Evolutionary conservation across 2,113 vertebrate genomes (phyloP).

Genomic region (Polypterus senegalus): DNA sequence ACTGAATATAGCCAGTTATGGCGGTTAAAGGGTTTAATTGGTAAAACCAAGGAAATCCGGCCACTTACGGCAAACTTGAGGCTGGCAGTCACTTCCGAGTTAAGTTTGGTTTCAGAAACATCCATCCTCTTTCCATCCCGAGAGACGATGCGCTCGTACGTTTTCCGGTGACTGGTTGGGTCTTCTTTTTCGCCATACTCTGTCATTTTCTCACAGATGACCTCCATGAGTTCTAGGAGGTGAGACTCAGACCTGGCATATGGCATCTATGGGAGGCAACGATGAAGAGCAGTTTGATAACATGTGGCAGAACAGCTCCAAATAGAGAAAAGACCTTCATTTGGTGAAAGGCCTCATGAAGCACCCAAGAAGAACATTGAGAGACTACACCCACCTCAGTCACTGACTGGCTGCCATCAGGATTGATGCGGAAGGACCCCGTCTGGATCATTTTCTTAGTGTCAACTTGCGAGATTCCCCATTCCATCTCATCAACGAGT

Average conservation of each 20-base stretch:
- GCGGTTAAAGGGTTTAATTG: too few species aligned
- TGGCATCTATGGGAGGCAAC: constrained; percentile 51
- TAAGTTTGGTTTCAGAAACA: constrained; percentile 61
- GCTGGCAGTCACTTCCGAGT: constrained; percentile 64
- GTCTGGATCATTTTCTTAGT: constrained; percentile 87
- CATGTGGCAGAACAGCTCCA: not conserved
- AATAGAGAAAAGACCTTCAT: too few species aligned
- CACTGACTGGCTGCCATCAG: constrained; percentile 84
- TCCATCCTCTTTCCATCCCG: constrained; percentile 65
- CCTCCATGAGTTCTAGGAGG: constrained; percentile 81
- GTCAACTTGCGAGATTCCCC: constrained; percentile 81
- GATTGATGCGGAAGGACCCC: constrained; percentile 88
- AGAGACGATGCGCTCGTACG: constrained; percentile 61
- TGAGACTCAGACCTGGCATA: constrained; percentile 80
- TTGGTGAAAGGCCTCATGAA: too few species aligned
- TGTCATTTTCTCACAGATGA: constrained; percentile 82
- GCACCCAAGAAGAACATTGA: not conserved
- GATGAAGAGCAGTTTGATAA: not conserved
- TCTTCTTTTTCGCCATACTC: constrained; percentile 75
- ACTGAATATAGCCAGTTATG: too few species aligned
- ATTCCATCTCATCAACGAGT: constrained; percentile 89
- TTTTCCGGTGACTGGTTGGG: constrained; percentile 57
- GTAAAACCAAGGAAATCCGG: too few species aligned
- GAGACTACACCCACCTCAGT: constrained; percentile 58
- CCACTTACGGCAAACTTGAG: constrained; percentile 76